phyloP scores from a whole-genome alignment of 2,113 vertebrate species.

The Leptosomus discolor region DNA sequence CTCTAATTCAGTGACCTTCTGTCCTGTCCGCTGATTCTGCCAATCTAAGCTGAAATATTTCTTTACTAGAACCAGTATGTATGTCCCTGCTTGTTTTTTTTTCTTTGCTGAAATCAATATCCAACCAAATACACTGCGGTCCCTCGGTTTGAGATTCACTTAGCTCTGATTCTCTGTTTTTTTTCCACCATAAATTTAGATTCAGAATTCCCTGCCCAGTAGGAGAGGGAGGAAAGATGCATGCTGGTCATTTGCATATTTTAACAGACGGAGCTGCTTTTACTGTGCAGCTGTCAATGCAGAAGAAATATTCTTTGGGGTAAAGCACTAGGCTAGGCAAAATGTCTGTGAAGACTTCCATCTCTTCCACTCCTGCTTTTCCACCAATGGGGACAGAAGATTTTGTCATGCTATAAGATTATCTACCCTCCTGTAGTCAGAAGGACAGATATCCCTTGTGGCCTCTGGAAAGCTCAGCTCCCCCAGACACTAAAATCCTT shows the following conservation, averaged over 20 bases:
- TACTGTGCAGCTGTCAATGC: slow-evolving; percentile 55
- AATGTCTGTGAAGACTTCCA: background rate
- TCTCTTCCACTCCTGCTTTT: background rate
- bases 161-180: background rate
- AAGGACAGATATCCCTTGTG: background rate
- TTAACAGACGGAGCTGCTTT: slow-evolving; percentile 61
- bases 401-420: background rate
- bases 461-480: background rate
- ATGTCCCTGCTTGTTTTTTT: background rate
- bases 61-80: background rate
- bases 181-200: slow-evolving; percentile 53
- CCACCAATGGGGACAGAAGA: background rate
- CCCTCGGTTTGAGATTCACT: background rate
- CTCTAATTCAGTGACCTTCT: background rate
- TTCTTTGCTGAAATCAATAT: background rate
- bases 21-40: background rate
- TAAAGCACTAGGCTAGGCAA: slow-evolving; percentile 29
- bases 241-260: slow-evolving; percentile 60
- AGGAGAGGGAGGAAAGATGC: slow-evolving; percentile 46
- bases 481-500: background rate
- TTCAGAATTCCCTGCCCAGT: slow-evolving; percentile 64
- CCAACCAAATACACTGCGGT: background rate
- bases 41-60: background rate
- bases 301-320: slow-evolving; percentile 65
- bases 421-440: background rate